A percentile compares a stretch with the other conserved stretches of the same genome.
Conservation (phyloP, 2,797 vertebrate species). For the Cynodonichthys magdalenae region DNA sequence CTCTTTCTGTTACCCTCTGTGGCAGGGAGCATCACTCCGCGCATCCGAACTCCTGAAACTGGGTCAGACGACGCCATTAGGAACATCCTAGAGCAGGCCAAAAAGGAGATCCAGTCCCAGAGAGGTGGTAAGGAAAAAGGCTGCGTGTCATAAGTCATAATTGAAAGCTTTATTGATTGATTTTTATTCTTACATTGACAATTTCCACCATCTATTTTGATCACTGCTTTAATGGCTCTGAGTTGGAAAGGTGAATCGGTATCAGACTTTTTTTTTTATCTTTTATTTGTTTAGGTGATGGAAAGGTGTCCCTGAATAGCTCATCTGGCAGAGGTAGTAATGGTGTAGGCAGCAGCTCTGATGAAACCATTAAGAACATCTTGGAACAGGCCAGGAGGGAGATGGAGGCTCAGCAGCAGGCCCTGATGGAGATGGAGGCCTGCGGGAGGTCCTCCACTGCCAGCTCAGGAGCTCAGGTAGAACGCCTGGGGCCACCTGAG, state of each 20-base stretch:
- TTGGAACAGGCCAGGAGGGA: slow-evolving; percentile 91
- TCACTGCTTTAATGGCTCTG: slow-evolving; percentile 21
- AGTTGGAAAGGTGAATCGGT: slow-evolving; percentile 20
- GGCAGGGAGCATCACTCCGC: slow-evolving; percentile 98
- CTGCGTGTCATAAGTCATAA: slow-evolving; percentile 30
- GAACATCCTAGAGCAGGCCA: slow-evolving; percentile 98
- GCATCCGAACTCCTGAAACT: slow-evolving; percentile 98
- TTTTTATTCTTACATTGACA: slow-evolving; percentile 20
- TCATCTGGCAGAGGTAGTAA: slow-evolving; percentile 83
- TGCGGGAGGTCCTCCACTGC: slow-evolving; percentile 68
- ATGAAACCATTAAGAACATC: slow-evolving; percentile 95
- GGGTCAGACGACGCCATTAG: slow-evolving; percentile 99
- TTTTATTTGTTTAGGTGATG: slow-evolving; percentile 79
- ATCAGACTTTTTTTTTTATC: slow-evolving; percentile 24
- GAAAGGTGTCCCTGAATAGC: slow-evolving; percentile 79
- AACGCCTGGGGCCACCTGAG: slow-evolving; percentile 72
- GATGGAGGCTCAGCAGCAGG: slow-evolving; percentile 96
- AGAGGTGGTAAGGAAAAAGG: slow-evolving; percentile 85
- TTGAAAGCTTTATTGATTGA: slow-evolving; percentile 38
- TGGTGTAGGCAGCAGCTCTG: slow-evolving; percentile 83
- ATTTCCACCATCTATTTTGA: slow-evolving; percentile 24
- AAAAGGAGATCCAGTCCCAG: slow-evolving; percentile 98
- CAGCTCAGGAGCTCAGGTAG: slow-evolving; percentile 68
- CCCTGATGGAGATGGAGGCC: slow-evolving; percentile 91
- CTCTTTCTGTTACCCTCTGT: slow-evolving; percentile 75